Base-by-base conservation (phyloP, 1,140 invertebrate species). In the Eueides isabella region DNA sequence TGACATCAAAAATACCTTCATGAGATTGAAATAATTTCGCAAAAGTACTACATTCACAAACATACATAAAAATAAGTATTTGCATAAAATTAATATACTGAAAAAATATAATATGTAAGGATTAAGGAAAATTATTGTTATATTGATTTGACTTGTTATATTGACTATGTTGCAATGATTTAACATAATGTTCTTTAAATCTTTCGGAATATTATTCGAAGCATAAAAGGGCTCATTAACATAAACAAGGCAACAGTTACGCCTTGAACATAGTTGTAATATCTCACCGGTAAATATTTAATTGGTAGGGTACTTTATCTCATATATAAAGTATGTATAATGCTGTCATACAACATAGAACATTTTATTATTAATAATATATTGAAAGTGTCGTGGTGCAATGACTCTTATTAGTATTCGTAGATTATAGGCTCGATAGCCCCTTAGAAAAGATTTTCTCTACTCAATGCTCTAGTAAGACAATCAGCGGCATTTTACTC, bases 151-250 rank as follows among this genome's bases (percentile, higher is more conserved):
- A 48, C 31, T n/a, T n/a, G n/a, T n/a, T n/a, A n/a, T 14, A 55
- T 26, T 9, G 23, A 38, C 28, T 26, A 69, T 68, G 72, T 68
- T 61, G 38, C 72, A 70, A 63, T 61, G 26, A 55, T 44, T 38
- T 28, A 62, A 61, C 44, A 61, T 69, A 67, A 67, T 61, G 65
- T 68, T 68, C 28, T 67, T 55, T 23, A 63, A 63, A 31, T 28
- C 71, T 66, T 33, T 14, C 61, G 67, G 63, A 63, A 66, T 38
- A 68, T 68, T 67, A 71, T 74, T 61, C 26, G 68, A 69, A 72
- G 55, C 77, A 75, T 68, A 41, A 76, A 76, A 79, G 77, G 77
- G 77, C 77, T 79, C 67, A 79, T 79, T 79, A 73, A 68, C 77
- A 79, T 79, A 74, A 48, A 75, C 74, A 75, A 71, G 74, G 30